A percentile compares a stretch with the other conserved stretches of the same genome.
These are phyloP conservation scores for Dynastes tityus DNA, from an alignment of 2,888 invertebrate species.

Conservation along the genomic window DNA sequence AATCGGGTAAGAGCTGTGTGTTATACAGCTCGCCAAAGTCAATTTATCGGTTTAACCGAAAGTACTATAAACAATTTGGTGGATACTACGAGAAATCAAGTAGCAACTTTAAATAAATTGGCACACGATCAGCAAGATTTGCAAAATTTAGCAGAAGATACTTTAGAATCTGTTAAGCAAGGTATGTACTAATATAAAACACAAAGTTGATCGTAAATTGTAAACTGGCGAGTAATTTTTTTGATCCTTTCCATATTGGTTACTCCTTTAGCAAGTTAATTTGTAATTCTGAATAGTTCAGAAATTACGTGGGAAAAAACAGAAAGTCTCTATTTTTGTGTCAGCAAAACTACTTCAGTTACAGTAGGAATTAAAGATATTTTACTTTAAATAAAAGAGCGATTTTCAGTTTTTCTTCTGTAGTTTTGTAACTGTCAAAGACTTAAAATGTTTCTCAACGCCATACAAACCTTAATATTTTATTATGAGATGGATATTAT, in stretches of 20 bases:
- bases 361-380: not conserved
- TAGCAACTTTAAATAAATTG: constrained; percentile 64
- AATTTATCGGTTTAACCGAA: constrained; percentile 78
- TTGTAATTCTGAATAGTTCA: no score
- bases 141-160: constrained; percentile 63
- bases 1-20: constrained; percentile 81
- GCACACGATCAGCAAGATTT: constrained; percentile 64
- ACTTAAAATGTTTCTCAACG: no score
- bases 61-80: constrained; percentile 78
- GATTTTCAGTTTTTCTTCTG: not conserved
- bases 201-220: no score
- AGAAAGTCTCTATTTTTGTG: no score
- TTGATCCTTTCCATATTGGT: no score
- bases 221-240: no score
- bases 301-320: no score
- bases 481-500: no score
- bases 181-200: constrained; percentile 50
- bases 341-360: no score
- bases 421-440: no score
- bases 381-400: not conserved
- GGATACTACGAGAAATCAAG: constrained; percentile 68
- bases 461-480: no score
- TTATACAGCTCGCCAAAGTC: constrained; percentile 76
- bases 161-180: constrained; percentile 61
- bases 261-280: no score